Conservation (phyloP, 2,888 invertebrate genomes). For the Cosmopolites sordidus region DNA sequence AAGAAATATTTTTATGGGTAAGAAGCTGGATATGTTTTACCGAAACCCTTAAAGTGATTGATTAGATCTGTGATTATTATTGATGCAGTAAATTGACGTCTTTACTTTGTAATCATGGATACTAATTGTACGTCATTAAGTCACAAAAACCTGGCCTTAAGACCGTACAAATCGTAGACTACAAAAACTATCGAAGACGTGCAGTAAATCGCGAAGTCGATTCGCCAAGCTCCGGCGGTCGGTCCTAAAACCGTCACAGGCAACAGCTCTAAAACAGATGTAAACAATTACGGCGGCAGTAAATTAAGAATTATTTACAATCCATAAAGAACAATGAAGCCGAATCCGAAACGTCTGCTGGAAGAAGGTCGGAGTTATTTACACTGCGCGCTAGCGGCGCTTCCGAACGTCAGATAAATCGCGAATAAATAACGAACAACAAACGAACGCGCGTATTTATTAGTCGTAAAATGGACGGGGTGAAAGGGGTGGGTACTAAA, state of each 20-base stretch:
- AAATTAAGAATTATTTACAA: constrained; percentile 27
- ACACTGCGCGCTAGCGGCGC: constrained; percentile 22
- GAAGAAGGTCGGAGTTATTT: constrained; percentile 26
- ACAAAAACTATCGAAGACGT: neutral
- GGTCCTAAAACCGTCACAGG: constrained; percentile 9
- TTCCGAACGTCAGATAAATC: constrained; percentile 34
- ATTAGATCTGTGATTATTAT: no score
- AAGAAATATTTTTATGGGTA: no score
- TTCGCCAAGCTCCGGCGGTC: neutral
- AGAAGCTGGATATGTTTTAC: no score
- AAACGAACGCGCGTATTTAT: constrained; percentile 40
- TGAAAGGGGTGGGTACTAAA: constrained; percentile 28
- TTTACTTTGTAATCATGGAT: no score
- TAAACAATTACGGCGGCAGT: constrained; percentile 21
- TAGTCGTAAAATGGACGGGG: constrained; percentile 39
- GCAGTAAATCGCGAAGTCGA: neutral
- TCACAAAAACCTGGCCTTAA: no score
- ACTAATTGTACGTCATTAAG: no score
- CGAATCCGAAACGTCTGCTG: constrained; percentile 23
- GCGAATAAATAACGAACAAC: constrained; percentile 38
- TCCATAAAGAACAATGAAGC: constrained; percentile 27
- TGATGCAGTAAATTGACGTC: no score
- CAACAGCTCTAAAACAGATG: constrained; percentile 20
- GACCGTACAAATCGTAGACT: no score
- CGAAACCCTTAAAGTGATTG: no score